phyloP scores from a whole-genome alignment of 2,797 vertebrate species.

The Molothrus aeneus region DNA sequence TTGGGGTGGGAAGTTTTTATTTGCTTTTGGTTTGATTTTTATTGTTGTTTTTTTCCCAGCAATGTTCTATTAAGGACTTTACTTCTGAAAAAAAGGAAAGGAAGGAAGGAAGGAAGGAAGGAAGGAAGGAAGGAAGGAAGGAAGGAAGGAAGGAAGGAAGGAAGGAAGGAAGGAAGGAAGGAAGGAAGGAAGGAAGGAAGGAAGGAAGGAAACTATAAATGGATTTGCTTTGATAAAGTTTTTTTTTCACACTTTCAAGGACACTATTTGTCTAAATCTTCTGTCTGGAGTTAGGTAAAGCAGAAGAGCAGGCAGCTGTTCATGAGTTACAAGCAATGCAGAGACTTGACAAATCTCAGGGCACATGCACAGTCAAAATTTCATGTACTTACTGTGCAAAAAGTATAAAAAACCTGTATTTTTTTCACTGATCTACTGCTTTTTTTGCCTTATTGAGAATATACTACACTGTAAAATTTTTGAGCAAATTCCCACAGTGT shows the following conservation, averaged over 20 bases:
- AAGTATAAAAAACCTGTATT: background rate
- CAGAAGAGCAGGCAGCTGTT: background rate
- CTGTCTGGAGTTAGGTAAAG: background rate
- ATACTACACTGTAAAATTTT: background rate
- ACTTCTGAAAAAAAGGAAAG: background rate
- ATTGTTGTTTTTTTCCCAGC: fast-evolving
- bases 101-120: no score
- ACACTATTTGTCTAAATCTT: background rate
- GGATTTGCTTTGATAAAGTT: background rate
- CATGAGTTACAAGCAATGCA: background rate
- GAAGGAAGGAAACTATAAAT: background rate
- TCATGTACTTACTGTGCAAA: background rate
- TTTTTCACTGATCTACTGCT: background rate
- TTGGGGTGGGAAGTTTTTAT: background rate
- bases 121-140: background rate
- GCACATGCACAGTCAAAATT: background rate
- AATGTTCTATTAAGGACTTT: background rate
- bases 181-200: background rate
- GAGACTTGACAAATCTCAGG: background rate
- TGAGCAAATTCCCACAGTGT: background rate
- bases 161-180: background rate
- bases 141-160: background rate
- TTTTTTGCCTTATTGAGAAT: background rate
- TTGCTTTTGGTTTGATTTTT: background rate
- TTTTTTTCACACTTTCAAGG: background rate